These are phyloP conservation scores for Hystrix cristata DNA, from an alignment of 2,113 vertebrate genomes.

Conservation along the genomic window DNA sequence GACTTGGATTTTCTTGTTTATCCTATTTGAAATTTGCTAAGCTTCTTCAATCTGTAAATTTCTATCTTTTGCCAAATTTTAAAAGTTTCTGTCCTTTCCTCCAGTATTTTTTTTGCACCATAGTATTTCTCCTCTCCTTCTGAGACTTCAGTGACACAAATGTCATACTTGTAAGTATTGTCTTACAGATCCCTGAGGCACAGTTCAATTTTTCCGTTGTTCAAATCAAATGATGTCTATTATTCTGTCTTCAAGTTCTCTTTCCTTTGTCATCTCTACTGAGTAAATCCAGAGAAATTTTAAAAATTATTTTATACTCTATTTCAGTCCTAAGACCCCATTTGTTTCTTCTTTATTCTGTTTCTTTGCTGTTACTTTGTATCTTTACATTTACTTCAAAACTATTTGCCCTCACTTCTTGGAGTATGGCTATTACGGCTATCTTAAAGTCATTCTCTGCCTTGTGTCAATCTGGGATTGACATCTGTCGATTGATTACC, in stretches of 20 bases:
- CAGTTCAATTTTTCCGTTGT: neutral
- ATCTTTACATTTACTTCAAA: constrained; percentile 40
- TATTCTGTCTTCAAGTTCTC: constrained; percentile 1
- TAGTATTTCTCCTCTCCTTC: constrained; percentile 1
- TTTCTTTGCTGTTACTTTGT: neutral
- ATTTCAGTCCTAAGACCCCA: constrained; percentile 13
- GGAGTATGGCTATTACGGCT: neutral
- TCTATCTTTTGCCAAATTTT: neutral
- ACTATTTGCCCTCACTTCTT: constrained; percentile 1
- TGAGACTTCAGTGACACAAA: neutral
- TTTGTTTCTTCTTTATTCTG: neutral
- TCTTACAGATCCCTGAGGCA: neutral
- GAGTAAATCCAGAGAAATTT: neutral
- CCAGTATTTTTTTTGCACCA: neutral
- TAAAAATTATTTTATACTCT: neutral
- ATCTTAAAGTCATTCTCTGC: neutral
- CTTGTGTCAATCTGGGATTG: neutral
- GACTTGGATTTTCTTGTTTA: neutral
- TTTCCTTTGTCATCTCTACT: neutral
- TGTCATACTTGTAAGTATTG: neutral
- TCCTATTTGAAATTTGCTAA: neutral
- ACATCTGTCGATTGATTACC: neutral
- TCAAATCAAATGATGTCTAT: neutral
- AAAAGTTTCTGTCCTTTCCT: neutral
- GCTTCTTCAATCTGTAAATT: neutral